Conservation (phyloP, 2,797 vertebrate species). For the Halcyon leucocephala region DNA sequence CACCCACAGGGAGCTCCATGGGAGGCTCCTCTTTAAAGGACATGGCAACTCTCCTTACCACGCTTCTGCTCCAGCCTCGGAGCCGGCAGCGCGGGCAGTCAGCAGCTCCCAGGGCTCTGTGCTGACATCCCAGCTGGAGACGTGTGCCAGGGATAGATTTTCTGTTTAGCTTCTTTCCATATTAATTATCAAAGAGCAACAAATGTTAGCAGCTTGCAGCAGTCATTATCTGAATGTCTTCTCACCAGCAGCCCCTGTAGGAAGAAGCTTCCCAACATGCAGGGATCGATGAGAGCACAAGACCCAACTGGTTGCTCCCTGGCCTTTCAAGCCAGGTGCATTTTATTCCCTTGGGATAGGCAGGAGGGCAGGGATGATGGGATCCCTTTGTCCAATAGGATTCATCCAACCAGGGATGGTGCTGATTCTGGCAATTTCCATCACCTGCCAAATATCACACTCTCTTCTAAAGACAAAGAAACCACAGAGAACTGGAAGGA, state of each 20-base stretch:
- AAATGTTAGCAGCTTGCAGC: constrained; percentile 15
- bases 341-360: not conserved
- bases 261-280: not conserved
- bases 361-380: not conserved
- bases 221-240: not conserved
- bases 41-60: not conserved
- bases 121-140: constrained; percentile 25
- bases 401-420: not conserved
- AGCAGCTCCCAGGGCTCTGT: not conserved
- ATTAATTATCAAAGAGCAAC: constrained; percentile 55
- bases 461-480: not conserved
- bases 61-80: not conserved
- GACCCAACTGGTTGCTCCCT: not conserved
- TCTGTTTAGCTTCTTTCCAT: constrained; percentile 25
- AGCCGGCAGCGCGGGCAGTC: not conserved
- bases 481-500: not conserved
- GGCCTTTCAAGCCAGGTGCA: not conserved
- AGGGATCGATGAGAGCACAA: not conserved
- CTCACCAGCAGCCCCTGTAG: not conserved
- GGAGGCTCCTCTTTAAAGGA: not conserved
- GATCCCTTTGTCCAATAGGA: not conserved
- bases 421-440: not conserved
- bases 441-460: not conserved
- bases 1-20: not conserved
- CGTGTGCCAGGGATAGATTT: not conserved